Evolutionary conservation across 2,888 invertebrate genomes (phyloP).

Genomic region (Plusia festucae): DNA sequence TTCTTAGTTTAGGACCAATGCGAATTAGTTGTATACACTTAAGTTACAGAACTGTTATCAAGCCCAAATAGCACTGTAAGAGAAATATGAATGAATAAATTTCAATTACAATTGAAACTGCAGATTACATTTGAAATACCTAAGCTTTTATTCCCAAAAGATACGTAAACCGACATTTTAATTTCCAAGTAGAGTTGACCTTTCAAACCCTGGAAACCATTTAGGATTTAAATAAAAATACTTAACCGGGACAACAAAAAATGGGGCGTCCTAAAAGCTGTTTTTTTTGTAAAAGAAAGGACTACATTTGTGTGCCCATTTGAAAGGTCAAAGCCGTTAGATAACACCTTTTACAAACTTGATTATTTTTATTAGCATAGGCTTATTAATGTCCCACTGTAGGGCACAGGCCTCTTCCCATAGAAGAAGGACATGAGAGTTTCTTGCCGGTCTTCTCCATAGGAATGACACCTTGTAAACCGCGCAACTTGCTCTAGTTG

Average conservation of each 20-base stretch:
- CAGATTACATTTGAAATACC: not conserved
- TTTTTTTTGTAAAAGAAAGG: not conserved
- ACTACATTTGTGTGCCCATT: not conserved
- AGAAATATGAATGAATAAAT: constrained; percentile 28
- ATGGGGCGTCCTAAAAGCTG: not conserved
- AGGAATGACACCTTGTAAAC: no score
- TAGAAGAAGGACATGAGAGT: no score
- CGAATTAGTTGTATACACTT: constrained; percentile 34
- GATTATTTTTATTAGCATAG: no score
- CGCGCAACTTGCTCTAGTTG: no score
- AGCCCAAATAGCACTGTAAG: constrained; percentile 19
- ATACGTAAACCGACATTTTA: not conserved
- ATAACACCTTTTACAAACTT: constrained; percentile 13
- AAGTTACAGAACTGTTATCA: constrained; percentile 13
- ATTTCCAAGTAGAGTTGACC: not conserved
- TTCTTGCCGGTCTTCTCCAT: no score
- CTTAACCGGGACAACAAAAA: constrained; percentile 4
- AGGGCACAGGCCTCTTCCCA: no score
- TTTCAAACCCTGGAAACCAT: not conserved
- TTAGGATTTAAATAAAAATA: constrained; percentile 1
- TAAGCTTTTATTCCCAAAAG: not conserved
- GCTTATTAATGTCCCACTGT: no score
- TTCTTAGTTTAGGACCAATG: constrained; percentile 44
- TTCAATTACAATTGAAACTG: constrained; percentile 33
- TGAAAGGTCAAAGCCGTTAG: constrained; percentile 4